Evolutionary conservation across 1,140 invertebrate genomes (phyloP).

Genomic region (Lethocerus indicus): DNA sequence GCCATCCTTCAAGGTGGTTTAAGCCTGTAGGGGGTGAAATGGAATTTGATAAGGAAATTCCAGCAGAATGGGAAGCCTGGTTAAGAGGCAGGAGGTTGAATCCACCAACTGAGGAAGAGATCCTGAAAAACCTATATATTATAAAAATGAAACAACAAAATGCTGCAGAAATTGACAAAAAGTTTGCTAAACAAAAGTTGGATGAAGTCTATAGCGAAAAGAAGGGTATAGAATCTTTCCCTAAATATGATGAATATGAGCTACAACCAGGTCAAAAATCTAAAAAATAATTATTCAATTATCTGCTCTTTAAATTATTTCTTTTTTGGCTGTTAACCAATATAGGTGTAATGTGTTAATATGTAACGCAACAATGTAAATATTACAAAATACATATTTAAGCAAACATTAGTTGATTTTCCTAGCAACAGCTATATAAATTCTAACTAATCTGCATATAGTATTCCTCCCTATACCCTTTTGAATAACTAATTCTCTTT

Average conservation of each 20-base stretch:
- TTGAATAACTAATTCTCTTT: too few relatives aligned
- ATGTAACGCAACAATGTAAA: too few relatives aligned
- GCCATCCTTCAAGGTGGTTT: conserved; percentile 49
- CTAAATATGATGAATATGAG: background rate
- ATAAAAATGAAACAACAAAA: conserved; percentile 53
- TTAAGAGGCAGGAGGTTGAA: conserved; percentile 44
- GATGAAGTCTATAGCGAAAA: background rate
- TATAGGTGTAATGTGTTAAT: too few relatives aligned
- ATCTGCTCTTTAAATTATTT: too few relatives aligned
- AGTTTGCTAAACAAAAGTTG: conserved; percentile 1
- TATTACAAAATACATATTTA: too few relatives aligned
- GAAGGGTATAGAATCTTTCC: background rate
- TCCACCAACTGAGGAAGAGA: conserved; percentile 53
- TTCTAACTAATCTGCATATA: too few relatives aligned
- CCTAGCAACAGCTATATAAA: too few relatives aligned
- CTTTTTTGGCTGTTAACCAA: too few relatives aligned
- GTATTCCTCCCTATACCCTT: too few relatives aligned
- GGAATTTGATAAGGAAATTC: conserved; percentile 38
- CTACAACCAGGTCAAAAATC: background rate
- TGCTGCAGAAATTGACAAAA: conserved; percentile 42
- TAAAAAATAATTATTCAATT: too few relatives aligned
- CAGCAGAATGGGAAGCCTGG: conserved; percentile 74
- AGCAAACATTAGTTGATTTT: too few relatives aligned
- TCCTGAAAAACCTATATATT: conserved; percentile 45
- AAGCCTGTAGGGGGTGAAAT: conserved; percentile 38